phyloP scores from a whole-genome alignment of 1,140 invertebrate species.

The Archegozetes longisetosus region DNA sequence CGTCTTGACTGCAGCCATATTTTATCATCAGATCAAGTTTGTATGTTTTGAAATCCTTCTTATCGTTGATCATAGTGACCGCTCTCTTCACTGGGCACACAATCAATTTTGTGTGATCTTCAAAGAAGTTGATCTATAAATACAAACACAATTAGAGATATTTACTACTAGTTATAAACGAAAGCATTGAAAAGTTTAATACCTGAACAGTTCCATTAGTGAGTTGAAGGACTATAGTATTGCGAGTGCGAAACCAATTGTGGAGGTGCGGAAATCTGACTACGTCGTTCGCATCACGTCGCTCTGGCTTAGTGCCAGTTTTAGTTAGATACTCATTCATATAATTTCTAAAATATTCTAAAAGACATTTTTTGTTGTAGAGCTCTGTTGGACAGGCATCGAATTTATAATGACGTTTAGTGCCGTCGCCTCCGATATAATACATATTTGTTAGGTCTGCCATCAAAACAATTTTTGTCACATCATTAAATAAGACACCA shows the following conservation, averaged over 20 bases:
- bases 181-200: constrained; percentile 11
- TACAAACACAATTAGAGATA: too few species aligned
- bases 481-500: constrained; percentile 47
- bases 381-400: constrained; percentile 56
- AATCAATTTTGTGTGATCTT: constrained; percentile 92
- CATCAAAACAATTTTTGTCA: constrained; percentile 39
- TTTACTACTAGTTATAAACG: constrained; percentile 9
- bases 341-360: constrained; percentile 91
- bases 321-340: constrained; percentile 96
- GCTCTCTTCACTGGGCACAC: constrained; percentile 92
- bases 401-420: constrained; percentile 74
- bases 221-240: constrained; percentile 88
- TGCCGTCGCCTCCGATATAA: constrained; percentile 77
- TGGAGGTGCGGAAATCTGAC: constrained; percentile 80
- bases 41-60: constrained; percentile 77
- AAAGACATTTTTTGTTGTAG: constrained; percentile 91
- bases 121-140: constrained; percentile 87
- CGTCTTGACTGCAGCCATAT: constrained; percentile 59
- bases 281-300: constrained; percentile 52
- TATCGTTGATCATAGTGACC: constrained; percentile 83
- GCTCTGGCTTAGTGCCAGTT: constrained; percentile 42
- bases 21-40: constrained; percentile 64
- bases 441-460: constrained; percentile 68
- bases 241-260: constrained; percentile 87
- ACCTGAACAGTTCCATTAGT: constrained; percentile 96